Conservation (phyloP, 2,113 vertebrate genomes). For the Gymnarchus niloticus region DNA sequence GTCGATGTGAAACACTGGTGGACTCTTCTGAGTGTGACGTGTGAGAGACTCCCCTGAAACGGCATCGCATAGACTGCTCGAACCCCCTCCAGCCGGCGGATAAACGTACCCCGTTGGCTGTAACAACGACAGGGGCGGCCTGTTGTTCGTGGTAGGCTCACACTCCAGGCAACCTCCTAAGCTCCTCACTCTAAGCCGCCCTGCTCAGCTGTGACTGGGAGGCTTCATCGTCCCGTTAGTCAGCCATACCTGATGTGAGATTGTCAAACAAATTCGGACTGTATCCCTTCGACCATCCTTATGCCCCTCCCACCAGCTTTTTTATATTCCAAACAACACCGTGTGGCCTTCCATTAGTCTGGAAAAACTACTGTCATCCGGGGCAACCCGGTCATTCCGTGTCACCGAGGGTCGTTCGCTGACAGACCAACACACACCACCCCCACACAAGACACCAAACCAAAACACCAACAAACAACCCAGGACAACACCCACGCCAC, state of each 20-base stretch:
- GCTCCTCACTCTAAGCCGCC: background rate
- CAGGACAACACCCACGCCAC: too few species aligned
- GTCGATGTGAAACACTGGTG: constrained; percentile 22
- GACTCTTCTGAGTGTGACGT: background rate
- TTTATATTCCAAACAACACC: constrained; percentile 11
- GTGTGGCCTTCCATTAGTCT: background rate
- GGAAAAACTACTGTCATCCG: background rate
- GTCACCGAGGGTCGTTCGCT: background rate
- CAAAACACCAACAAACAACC: too few species aligned
- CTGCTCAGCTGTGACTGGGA: too few species aligned
- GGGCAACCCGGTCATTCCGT: too few species aligned
- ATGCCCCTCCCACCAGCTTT: background rate
- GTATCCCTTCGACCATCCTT: too few species aligned
- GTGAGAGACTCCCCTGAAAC: background rate
- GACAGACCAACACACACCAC: too few species aligned
- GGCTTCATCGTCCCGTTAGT: background rate
- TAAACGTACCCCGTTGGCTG: background rate
- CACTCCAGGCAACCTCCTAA: background rate
- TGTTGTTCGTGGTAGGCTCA: too few species aligned
- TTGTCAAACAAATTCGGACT: background rate
- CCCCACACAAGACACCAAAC: too few species aligned
- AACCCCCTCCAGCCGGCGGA: background rate
- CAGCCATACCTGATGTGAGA: background rate
- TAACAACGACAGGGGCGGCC: background rate
- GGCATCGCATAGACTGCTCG: background rate